These are phyloP conservation scores for Phymorhynchus buccinoides DNA, from an alignment of 1,140 invertebrate genomes.

Conservation along the genomic window DNA sequence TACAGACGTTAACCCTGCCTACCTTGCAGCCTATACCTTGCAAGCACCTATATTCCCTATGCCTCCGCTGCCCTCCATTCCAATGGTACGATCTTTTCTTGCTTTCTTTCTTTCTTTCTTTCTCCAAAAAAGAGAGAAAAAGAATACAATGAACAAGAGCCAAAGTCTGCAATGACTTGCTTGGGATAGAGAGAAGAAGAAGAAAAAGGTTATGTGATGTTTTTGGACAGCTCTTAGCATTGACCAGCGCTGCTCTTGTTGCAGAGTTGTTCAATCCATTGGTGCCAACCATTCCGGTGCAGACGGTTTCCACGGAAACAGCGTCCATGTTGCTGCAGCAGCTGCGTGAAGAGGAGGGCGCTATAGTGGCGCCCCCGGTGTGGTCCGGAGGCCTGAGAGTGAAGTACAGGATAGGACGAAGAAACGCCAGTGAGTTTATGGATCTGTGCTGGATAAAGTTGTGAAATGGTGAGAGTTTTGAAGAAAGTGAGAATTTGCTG, in stretches of 20 bases:
- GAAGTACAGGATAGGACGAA: neutral
- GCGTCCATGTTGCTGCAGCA: slow-evolving; percentile 34
- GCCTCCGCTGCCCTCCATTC: slow-evolving; percentile 39
- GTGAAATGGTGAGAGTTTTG: too few relatives aligned
- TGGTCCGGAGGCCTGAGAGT: neutral
- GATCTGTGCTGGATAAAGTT: too few relatives aligned
- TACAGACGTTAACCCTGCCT: too few relatives aligned
- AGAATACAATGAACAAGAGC: too few relatives aligned
- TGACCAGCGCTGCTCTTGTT: too few relatives aligned
- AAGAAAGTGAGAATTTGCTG: too few relatives aligned
- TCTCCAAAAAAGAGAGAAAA: neutral
- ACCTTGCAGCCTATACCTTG: too few relatives aligned
- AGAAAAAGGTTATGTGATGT: neutral
- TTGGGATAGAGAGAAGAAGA: neutral
- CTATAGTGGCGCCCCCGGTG: neutral
- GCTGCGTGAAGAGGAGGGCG: neutral
- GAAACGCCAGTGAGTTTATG: neutral
- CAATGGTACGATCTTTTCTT: slow-evolving; percentile 1
- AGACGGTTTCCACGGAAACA: slow-evolving; percentile 45
- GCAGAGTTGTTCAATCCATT: neutral
- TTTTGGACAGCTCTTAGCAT: too few relatives aligned
- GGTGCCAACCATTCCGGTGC: slow-evolving; percentile 42
- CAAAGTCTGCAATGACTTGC: neutral
- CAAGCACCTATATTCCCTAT: too few relatives aligned
- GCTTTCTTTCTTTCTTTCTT: neutral